Evolutionary conservation across 2,888 invertebrate genomes (phyloP).

Genomic region (Xestoiulus laeticollis): DNA sequence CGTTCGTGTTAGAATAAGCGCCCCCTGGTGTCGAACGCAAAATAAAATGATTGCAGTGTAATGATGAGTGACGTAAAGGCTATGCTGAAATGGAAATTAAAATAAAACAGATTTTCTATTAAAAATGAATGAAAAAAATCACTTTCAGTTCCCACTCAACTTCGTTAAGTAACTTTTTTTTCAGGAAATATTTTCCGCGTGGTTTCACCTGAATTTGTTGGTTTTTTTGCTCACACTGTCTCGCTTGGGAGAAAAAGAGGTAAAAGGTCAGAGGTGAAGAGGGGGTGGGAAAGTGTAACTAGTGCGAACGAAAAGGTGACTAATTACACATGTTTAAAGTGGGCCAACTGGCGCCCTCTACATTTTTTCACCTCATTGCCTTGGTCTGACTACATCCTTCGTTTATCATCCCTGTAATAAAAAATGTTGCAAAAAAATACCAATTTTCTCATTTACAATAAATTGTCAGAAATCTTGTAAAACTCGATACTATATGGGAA

Average conservation of each 20-base stretch:
- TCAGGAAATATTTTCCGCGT: background rate
- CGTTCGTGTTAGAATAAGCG: background rate
- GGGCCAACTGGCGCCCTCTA: constrained; percentile 37
- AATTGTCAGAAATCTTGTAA: background rate
- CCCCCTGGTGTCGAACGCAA: background rate
- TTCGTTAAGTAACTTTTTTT: background rate
- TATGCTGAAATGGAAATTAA: background rate
- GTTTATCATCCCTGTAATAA: background rate
- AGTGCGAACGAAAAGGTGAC: constrained; percentile 23
- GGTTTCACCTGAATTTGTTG: constrained; percentile 1
- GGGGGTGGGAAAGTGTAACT: constrained; percentile 37
- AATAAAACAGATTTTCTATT: background rate
- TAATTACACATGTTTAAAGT: constrained; percentile 15
- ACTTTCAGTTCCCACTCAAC: background rate
- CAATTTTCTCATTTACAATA: background rate
- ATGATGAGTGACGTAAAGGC: background rate
- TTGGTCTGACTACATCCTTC: background rate
- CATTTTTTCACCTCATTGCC: background rate
- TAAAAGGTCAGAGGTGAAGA: background rate
- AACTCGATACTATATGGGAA: background rate
- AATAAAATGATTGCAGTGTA: background rate
- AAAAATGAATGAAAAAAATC: background rate
- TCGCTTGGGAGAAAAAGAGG: constrained; percentile 25
- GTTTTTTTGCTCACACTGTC: background rate
- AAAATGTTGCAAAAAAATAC: background rate